A percentile compares a stretch with the other conserved stretches of the same genome.
Evolutionary conservation across 2,797 vertebrate genomes (phyloP).

Genomic region (Pangasius sanitwongsei): DNA sequence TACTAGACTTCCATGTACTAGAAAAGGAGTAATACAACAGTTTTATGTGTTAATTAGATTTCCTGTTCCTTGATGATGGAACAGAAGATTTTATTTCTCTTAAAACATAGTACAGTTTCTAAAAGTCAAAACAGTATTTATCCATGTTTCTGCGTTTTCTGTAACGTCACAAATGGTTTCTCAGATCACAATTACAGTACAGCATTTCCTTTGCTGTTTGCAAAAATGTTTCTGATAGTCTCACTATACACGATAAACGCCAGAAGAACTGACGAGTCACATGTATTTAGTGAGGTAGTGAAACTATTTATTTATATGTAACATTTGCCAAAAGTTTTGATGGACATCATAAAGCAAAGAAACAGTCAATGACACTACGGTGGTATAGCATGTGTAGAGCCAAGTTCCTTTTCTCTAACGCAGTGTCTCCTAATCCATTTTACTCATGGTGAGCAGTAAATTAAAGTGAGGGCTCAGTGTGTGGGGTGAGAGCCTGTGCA

Average conservation of each 20-base stretch:
- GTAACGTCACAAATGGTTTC: neutral
- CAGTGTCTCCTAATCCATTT: slow-evolving; percentile 57
- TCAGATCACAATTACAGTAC: neutral
- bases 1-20: neutral
- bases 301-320: neutral
- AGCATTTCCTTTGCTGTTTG: neutral
- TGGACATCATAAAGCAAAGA: slow-evolving; percentile 1
- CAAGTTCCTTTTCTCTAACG: slow-evolving; percentile 34
- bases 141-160: neutral
- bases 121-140: neutral
- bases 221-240: neutral
- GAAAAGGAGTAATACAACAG: neutral
- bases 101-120: neutral
- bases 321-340: neutral
- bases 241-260: neutral
- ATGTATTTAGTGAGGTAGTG: neutral
- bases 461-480: slow-evolving; percentile 60
- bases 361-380: neutral
- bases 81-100: no score
- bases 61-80: neutral
- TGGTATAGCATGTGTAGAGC: slow-evolving; percentile 25
- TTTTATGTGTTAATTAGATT: neutral
- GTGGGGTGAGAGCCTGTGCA: slow-evolving; percentile 39
- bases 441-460: slow-evolving; percentile 60
- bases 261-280: neutral